Evolutionary conservation across 2,113 vertebrate species (phyloP).

Genomic region (Menidia beryllina): DNA sequence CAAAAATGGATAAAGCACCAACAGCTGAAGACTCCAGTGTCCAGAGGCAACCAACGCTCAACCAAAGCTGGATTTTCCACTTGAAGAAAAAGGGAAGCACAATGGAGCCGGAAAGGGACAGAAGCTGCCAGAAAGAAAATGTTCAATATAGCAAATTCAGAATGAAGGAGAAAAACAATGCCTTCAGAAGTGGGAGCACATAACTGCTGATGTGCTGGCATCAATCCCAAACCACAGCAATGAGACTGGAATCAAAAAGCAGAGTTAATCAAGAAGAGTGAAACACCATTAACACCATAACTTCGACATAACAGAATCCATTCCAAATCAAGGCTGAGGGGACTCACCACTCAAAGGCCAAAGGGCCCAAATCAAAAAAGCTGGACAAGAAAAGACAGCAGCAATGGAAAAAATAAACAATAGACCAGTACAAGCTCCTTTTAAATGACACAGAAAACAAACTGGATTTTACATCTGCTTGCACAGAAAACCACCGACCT

Average conservation of each 20-base stretch:
- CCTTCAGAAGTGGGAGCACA: constrained; percentile 2
- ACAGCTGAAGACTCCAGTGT: constrained; percentile 7
- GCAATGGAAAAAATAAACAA: not conserved
- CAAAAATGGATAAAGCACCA: constrained; percentile 25
- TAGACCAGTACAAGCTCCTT: not conserved
- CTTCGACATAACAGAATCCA: not conserved
- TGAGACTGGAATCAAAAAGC: not conserved
- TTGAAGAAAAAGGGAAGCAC: constrained; percentile 20
- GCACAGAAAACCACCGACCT: not conserved
- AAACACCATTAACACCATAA: not conserved
- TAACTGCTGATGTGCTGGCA: not conserved
- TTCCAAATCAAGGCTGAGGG: constrained; percentile 4
- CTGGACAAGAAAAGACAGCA: not conserved
- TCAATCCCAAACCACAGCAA: constrained; percentile 11
- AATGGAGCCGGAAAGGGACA: constrained; percentile 14
- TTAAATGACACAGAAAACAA: not conserved
- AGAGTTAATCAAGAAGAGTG: not conserved
- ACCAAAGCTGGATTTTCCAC: constrained; percentile 11
- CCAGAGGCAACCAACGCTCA: constrained; percentile 16
- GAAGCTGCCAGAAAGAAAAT: constrained; percentile 22
- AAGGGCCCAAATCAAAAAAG: constrained; percentile 20
- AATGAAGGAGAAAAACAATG: constrained; percentile 4
- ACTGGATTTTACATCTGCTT: not conserved
- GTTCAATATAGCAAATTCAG: constrained; percentile 24
- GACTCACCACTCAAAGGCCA: constrained; percentile 17